A percentile compares a stretch with the other conserved stretches of the same genome.
phyloP scores from a whole-genome alignment of 2,797 vertebrate genomes.

The Clarias fuscus region DNA sequence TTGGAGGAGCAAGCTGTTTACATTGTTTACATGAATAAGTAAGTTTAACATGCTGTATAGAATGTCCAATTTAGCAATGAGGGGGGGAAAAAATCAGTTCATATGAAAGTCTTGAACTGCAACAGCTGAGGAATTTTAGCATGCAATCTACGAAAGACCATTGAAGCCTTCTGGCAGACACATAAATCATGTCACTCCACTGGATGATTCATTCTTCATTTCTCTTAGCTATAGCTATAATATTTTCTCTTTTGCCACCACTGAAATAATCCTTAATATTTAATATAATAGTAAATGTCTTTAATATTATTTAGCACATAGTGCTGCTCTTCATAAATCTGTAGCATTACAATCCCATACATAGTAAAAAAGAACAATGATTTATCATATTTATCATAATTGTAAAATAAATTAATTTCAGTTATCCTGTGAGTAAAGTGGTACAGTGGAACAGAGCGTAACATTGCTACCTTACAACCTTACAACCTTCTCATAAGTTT shows the following conservation, averaged over 20 bases:
- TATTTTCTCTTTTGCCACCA: not conserved
- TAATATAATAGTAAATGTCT: not conserved
- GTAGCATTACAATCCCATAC: not conserved
- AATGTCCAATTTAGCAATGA: not conserved
- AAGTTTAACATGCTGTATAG: too few relatives aligned
- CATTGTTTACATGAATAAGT: not conserved
- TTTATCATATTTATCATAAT: not conserved
- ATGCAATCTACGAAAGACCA: not conserved
- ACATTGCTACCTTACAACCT: not conserved
- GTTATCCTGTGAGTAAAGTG: not conserved
- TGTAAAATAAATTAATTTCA: not conserved
- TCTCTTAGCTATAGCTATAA: constrained; percentile 30
- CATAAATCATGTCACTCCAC: constrained; percentile 39
- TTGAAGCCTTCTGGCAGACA: constrained; percentile 13
- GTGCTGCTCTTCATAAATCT: not conserved
- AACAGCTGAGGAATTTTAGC: constrained; percentile 6
- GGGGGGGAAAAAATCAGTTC: too few relatives aligned
- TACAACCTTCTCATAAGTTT: not conserved
- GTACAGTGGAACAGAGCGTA: not conserved
- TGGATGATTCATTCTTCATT: constrained; percentile 33
- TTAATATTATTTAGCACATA: not conserved
- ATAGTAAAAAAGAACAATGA: not conserved
- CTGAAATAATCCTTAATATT: not conserved
- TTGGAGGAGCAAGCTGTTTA: not conserved
- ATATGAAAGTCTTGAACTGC: not conserved